Conservation (phyloP, 2,888 invertebrate genomes). For the Hemithea aestivaria region DNA sequence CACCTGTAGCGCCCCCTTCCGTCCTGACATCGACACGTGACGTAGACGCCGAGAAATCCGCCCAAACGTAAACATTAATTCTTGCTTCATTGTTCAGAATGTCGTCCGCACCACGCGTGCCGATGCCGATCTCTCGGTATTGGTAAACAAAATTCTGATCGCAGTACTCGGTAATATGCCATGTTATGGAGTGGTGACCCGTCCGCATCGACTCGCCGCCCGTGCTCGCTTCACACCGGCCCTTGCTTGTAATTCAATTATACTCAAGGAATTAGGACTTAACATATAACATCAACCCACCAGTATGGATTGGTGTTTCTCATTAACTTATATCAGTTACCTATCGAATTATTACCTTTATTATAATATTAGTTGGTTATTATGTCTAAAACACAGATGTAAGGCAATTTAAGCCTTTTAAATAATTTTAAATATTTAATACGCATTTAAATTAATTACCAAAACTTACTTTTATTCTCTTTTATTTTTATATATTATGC, state of each 20-base stretch:
- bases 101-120: conserved; percentile 66
- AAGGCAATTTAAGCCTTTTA: too few relatives aligned
- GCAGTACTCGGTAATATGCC: conserved; percentile 31
- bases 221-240: conserved; percentile 31
- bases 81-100: conserved; percentile 75
- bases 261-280: conserved; percentile 50
- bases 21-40: conserved; percentile 69
- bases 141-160: conserved; percentile 69
- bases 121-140: conserved; percentile 65
- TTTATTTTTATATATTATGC: too few relatives aligned
- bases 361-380: too few relatives aligned
- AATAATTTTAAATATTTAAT: too few relatives aligned
- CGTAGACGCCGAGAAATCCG: conserved; percentile 74
- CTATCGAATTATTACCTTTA: too few relatives aligned
- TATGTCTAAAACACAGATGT: too few relatives aligned
- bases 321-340: background rate
- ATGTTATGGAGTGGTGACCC: conserved; percentile 26
- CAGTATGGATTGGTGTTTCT: conserved; percentile 9
- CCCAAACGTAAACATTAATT: conserved; percentile 79
- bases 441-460: too few relatives aligned
- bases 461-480: too few relatives aligned
- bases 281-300: conserved; percentile 21
- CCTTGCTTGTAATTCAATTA: conserved; percentile 62
- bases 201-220: conserved; percentile 19
- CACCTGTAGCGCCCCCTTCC: conserved; percentile 63